A percentile compares a stretch with the other conserved stretches of the same genome.
phyloP scores from a whole-genome alignment of 2,113 vertebrate genomes.

The Stictonetta naevosa region DNA sequence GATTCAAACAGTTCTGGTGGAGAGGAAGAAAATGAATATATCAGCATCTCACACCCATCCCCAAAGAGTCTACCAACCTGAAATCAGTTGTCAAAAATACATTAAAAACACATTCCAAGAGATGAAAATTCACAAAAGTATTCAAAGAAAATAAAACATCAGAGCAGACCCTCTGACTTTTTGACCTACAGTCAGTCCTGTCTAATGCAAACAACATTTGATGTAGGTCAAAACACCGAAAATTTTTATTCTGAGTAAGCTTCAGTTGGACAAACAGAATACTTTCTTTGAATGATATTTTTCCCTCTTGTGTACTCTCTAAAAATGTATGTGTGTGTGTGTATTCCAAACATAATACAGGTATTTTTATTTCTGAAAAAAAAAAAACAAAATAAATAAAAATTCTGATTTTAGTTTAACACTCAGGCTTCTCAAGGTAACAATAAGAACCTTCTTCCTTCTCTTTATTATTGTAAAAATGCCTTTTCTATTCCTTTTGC shows the following conservation, averaged over 20 bases:
- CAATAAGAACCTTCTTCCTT: not conserved
- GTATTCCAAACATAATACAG: not conserved
- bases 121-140: not conserved
- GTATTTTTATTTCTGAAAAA: not conserved
- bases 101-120: not conserved
- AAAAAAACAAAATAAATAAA: not conserved
- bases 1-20: not conserved
- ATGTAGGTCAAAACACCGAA: not conserved
- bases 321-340: not conserved
- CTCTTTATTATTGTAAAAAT: not conserved
- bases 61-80: not conserved
- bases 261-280: not conserved
- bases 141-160: not conserved
- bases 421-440: not conserved
- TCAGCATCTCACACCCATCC: not conserved
- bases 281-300: not conserved
- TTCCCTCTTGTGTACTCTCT: not conserved
- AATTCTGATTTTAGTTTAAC: not conserved
- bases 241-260: not conserved
- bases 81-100: not conserved
- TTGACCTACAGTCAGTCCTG: not conserved
- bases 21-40: not conserved
- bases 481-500: not conserved
- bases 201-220: not conserved
- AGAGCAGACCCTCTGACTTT: not conserved